Evolutionary conservation across 2,888 invertebrate genomes (phyloP).

Genomic region (Patella depressa): DNA sequence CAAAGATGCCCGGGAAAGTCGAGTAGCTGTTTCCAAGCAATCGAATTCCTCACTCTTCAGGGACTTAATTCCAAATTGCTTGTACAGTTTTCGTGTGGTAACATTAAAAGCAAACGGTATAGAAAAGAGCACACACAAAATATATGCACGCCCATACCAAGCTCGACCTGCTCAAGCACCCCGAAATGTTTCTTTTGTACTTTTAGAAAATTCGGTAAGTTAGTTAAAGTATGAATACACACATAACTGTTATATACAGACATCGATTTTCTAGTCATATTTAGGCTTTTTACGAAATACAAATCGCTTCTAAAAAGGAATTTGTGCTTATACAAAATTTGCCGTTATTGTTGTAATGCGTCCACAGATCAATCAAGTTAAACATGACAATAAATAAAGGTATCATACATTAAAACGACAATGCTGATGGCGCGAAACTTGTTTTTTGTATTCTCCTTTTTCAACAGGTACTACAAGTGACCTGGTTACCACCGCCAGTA

Average conservation of each 20-base stretch:
- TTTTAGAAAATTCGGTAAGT: conserved; percentile 21
- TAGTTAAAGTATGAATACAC: not conserved
- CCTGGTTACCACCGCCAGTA: conserved; percentile 91
- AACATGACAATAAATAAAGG: no score
- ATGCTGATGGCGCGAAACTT: no score
- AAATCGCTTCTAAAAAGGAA: no score
- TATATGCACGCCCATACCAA: conserved; percentile 18
- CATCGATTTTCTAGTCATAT: no score
- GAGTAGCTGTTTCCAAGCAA: conserved; percentile 24
- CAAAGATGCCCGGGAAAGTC: conserved; percentile 19
- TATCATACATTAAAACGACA: no score
- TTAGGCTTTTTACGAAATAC: no score
- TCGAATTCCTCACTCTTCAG: conserved; percentile 25
- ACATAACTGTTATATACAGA: no score
- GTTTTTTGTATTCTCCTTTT: not conserved
- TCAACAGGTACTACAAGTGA: conserved; percentile 83
- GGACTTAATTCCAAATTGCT: conserved; percentile 27
- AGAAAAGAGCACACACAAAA: conserved; percentile 23
- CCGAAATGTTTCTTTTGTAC: conserved; percentile 14
- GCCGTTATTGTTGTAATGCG: no score
- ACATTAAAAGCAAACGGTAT: conserved; percentile 24
- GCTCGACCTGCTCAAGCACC: conserved; percentile 31
- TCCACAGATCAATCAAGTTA: no score
- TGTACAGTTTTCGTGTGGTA: conserved; percentile 35
- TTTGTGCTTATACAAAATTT: no score